These are phyloP conservation scores for Cavia aperea DNA, from an alignment of 2,113 vertebrate species.

Conservation along the genomic window DNA sequence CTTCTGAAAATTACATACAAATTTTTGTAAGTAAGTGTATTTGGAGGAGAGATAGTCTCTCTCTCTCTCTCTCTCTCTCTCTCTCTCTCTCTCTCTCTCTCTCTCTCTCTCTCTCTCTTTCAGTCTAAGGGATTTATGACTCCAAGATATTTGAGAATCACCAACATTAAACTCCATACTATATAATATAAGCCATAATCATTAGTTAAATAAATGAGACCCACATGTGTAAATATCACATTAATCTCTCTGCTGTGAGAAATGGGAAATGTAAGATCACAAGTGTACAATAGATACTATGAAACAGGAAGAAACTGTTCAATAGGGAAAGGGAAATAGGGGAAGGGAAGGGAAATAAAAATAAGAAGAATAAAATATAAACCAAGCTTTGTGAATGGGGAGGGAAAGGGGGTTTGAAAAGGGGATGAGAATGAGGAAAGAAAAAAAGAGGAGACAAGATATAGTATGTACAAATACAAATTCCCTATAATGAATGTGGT, in stretches of 20 bases:
- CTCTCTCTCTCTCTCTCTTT: neutral
- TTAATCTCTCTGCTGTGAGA: neutral
- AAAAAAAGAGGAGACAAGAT: too few species aligned
- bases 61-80: neutral
- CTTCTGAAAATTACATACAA: neutral
- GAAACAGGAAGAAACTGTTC: neutral
- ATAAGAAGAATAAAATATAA: neutral
- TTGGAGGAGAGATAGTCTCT: neutral
- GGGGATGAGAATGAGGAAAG: too few species aligned
- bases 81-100: neutral
- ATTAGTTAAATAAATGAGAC: neutral
- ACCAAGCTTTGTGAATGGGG: too few species aligned
- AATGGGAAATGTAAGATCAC: neutral
- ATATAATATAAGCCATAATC: neutral
- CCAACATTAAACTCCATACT: neutral
- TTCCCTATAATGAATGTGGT: too few species aligned
- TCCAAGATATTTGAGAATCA: neutral
- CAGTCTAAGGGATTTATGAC: neutral
- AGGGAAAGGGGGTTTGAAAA: too few species aligned
- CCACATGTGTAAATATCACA: neutral
- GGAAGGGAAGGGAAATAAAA: neutral
- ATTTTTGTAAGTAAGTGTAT: neutral
- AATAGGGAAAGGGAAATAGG: neutral
- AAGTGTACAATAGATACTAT: neutral
- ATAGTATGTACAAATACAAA: too few species aligned